Percentiles rank a stretch among this genome's conserved stretches.
These are phyloP conservation scores for Poeciliopsis retropinna DNA, from an alignment of 2,113 vertebrate species.

Conservation along the genomic window DNA sequence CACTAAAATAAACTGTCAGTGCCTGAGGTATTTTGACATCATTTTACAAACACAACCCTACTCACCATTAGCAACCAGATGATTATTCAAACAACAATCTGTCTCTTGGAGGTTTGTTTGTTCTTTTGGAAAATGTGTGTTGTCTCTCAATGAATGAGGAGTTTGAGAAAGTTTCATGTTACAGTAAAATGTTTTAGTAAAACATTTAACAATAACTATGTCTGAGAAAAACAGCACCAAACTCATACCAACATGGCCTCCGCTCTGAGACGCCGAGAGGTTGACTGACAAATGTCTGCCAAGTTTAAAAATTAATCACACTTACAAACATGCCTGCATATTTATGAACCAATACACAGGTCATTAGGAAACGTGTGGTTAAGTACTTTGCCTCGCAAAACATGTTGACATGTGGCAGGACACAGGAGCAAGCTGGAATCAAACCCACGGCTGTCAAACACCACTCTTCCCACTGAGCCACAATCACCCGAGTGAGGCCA, in stretches of 20 bases:
- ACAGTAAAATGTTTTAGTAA: no score
- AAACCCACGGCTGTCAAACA: background rate
- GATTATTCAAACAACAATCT: background rate
- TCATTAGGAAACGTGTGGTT: background rate
- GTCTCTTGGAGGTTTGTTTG: background rate
- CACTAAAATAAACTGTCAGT: background rate
- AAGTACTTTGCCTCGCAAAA: background rate
- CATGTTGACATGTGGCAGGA: background rate
- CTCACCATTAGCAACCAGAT: background rate
- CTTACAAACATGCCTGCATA: background rate
- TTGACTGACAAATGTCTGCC: no score
- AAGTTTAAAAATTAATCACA: no score
- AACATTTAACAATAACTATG: no score
- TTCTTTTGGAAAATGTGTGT: background rate
- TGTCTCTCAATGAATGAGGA: background rate
- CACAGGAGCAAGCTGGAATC: background rate
- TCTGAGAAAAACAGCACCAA: no score
- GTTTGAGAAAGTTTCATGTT: no score
- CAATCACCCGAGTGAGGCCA: no score
- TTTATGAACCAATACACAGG: background rate
- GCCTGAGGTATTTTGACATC: slow-evolving; percentile 2
- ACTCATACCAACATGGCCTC: no score
- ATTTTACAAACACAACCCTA: background rate
- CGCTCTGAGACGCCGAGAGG: no score
- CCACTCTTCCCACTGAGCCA: no score